These are phyloP conservation scores for Lagopus muta DNA, from an alignment of 2,113 vertebrate species.

Conservation along the genomic window DNA sequence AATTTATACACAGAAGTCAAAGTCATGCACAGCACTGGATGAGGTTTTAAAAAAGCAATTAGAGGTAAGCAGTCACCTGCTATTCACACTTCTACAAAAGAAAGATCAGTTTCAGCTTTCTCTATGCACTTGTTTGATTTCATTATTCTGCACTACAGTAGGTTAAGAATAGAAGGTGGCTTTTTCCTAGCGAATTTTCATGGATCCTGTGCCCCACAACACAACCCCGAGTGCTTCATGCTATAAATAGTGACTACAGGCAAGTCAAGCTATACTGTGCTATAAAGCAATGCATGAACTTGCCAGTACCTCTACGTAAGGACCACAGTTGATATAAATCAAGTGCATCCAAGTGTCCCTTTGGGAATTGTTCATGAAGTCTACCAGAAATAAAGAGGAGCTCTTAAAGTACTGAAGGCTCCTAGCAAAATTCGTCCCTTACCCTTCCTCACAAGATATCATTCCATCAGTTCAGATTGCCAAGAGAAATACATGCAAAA, in stretches of 20 bases:
- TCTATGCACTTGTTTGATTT: neutral
- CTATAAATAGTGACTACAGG: rapidly evolving
- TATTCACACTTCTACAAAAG: neutral
- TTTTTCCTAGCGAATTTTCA: neutral
- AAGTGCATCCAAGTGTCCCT: neutral
- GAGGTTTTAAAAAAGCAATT: neutral
- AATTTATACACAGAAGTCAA: neutral
- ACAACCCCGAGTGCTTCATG: neutral
- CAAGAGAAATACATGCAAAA: neutral
- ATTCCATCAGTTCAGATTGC: neutral
- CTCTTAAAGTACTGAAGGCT: neutral
- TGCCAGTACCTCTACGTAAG: rapidly evolving
- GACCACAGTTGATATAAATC: neutral
- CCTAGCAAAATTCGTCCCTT: neutral
- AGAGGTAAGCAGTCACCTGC: neutral
- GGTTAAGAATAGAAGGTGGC: neutral
- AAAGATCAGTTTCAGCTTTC: neutral
- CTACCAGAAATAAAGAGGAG: neutral
- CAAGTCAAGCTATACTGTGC: neutral
- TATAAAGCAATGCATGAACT: neutral
- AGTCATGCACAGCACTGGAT: neutral
- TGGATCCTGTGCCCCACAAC: neutral
- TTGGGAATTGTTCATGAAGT: neutral
- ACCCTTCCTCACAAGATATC: neutral
- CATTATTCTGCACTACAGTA: neutral